These are phyloP conservation scores for Agonum fuliginosum DNA, from an alignment of 2,888 invertebrate species.

Conservation along the genomic window DNA sequence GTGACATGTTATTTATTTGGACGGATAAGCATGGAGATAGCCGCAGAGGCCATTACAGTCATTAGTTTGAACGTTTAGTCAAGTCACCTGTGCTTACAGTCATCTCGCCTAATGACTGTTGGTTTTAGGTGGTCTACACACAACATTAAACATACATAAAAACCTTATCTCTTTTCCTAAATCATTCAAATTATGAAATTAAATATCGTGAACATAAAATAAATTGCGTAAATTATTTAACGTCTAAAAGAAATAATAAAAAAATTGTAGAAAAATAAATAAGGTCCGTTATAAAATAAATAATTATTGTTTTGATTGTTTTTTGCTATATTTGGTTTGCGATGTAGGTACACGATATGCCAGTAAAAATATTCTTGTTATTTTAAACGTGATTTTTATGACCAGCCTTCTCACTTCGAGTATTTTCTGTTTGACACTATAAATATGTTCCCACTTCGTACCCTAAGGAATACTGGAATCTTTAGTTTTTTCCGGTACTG, in stretches of 20 bases:
- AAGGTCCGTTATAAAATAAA: no score
- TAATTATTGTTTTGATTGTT: no score
- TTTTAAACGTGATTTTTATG: no score
- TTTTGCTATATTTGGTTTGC: no score
- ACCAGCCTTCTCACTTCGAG: no score
- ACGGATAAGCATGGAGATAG: constrained; percentile 31
- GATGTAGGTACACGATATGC: no score
- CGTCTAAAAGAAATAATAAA: neutral
- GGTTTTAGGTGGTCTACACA: constrained; percentile 42
- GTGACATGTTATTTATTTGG: constrained; percentile 43
- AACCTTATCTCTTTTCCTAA: constrained; percentile 31
- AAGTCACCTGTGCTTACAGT: constrained; percentile 44
- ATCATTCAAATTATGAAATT: constrained; percentile 24
- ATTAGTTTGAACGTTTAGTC: constrained; percentile 45
- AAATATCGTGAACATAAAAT: neutral
- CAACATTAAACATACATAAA: constrained; percentile 19
- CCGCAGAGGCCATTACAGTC: constrained; percentile 28
- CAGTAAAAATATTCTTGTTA: no score
- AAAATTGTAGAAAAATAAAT: no score
- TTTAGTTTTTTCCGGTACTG: no score
- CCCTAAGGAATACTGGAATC: no score
- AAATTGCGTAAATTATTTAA: neutral
- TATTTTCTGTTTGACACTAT: no score
- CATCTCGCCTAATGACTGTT: constrained; percentile 52
- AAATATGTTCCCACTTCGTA: no score